Evolutionary conservation across 2,797 vertebrate genomes (phyloP).

Genomic region (Apodemus agrarius): DNA sequence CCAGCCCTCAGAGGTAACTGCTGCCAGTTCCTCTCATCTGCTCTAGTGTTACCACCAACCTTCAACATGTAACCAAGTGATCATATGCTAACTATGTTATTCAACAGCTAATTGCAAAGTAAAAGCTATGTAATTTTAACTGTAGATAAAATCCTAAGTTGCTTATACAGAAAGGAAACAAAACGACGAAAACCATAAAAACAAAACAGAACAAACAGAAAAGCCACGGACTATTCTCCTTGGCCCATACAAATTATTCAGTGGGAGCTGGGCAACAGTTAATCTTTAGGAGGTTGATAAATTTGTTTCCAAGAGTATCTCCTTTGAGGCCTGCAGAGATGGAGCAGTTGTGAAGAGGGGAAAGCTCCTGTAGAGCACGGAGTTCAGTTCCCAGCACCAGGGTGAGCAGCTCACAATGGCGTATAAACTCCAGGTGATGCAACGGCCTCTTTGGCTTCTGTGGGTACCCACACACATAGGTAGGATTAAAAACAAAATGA

Average conservation of each 20-base stretch:
- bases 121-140: slow-evolving; percentile 31
- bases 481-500: neutral
- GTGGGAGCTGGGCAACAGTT: neutral
- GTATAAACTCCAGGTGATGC: neutral
- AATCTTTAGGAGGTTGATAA: slow-evolving; percentile 17
- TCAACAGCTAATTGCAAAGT: slow-evolving; percentile 40
- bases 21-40: neutral
- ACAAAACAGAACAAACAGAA: neutral
- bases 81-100: neutral
- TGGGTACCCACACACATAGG: no score
- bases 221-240: neutral
- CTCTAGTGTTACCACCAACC: neutral
- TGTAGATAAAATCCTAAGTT: slow-evolving; percentile 16
- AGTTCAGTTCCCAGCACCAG: neutral
- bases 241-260: slow-evolving; percentile 4
- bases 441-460: neutral
- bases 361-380: neutral
- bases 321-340: neutral
- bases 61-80: neutral
- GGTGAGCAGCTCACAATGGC: neutral
- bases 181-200: neutral
- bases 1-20: neutral
- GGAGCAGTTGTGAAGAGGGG: neutral
- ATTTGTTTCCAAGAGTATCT: slow-evolving; percentile 46
- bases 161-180: neutral